Evolutionary conservation across 2,113 vertebrate species (phyloP).

Genomic region (Poeciliopsis retropinna): DNA sequence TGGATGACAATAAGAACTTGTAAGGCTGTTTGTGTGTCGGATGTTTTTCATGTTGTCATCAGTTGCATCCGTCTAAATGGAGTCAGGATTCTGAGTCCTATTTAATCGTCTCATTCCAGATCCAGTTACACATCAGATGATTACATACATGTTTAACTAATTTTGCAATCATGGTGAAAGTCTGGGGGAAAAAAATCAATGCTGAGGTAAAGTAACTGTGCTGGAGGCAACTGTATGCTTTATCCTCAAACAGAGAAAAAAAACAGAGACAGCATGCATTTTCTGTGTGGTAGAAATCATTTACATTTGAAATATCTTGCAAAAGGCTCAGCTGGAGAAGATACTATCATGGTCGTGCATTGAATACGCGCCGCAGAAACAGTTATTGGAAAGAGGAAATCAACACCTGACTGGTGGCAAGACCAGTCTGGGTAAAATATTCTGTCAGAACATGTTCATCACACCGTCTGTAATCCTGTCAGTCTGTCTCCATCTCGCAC

Average conservation of each 20-base stretch:
- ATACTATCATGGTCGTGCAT: neutral
- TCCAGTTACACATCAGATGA: neutral
- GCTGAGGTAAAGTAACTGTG: too few species aligned
- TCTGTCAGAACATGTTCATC: conserved; percentile 24
- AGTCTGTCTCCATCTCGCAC: conserved; percentile 11
- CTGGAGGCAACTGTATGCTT: too few species aligned
- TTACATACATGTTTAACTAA: neutral
- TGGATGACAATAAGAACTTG: neutral
- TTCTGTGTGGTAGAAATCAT: neutral
- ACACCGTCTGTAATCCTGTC: conserved; percentile 16
- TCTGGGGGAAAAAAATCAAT: too few species aligned
- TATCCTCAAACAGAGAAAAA: too few species aligned
- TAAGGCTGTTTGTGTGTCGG: neutral
- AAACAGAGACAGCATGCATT: neutral
- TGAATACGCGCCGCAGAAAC: neutral
- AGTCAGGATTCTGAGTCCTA: neutral
- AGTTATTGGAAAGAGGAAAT: neutral
- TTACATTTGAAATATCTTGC: neutral
- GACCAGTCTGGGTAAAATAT: neutral
- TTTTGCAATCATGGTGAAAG: too few species aligned
- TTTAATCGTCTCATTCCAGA: neutral
- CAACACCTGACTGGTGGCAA: neutral
- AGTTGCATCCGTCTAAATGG: neutral
- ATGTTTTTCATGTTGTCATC: neutral
- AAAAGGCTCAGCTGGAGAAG: neutral